Evolutionary conservation across 1,140 invertebrate species (phyloP), one percentile per base, ranked within the genome.

Genomic region (Bombus pascuorum): DNA sequence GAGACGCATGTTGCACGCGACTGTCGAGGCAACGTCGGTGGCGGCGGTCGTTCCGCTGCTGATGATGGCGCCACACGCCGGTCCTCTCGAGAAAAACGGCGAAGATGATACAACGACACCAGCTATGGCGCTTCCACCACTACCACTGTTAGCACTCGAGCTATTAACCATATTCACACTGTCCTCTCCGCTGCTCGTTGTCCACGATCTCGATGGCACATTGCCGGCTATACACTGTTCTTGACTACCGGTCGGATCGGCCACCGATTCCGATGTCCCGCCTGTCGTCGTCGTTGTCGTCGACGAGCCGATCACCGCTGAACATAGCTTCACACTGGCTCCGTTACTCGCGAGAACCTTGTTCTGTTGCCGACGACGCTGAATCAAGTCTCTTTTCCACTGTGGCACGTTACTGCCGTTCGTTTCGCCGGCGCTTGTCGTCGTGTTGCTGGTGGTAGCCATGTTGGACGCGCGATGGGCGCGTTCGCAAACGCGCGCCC

Each of bases 341-440:
- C 89, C 94, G 92, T 83, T 95, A 91, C 85, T 94, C 87, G 92
- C 65, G 75, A 90, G 85, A 34, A 91, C 89, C 81, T 93, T 92
- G 77, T 85, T 93, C 91, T 95, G 86, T 66, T 95, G 94, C 91
- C 95, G 92, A 57, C 97, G 96, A 76, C 97, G 95, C 93, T 97
- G 96, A 89, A 97, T 96, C 89, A 97, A 95, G 92, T 97, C 97
- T 86, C 96, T 96, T 92, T 97, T 97, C 97, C 97, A 97, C 93
- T 97, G 97, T 59, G 97, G 94, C 85, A 95, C 92, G 86, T 78
- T 89, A 73, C 66, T 73, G 78, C 81, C 86, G 82, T 78, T 83
- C 79, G 87, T 42, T 70, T 89, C 86, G 73, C 86, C 91, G 81
- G 86, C 87, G 77, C 70, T 87, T 25, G 88, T 34, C 87, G 78